phyloP scores from a whole-genome alignment of 2,888 invertebrate species.

The Drosophila fungiperda region DNA sequence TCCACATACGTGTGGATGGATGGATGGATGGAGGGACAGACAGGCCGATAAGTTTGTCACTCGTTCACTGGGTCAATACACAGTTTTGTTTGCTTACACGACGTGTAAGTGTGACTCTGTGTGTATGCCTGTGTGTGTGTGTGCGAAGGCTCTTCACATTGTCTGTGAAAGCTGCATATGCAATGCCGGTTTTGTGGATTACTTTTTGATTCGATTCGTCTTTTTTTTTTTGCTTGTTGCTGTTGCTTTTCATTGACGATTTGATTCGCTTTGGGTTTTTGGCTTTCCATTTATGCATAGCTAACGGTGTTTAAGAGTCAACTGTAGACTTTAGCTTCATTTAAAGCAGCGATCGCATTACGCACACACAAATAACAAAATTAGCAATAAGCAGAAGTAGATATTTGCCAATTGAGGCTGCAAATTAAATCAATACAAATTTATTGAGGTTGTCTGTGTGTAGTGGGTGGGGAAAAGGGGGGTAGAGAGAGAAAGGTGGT shows the following conservation, averaged over 20 bases:
- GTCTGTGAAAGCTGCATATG: slow-evolving; percentile 59
- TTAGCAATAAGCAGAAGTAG: not conserved
- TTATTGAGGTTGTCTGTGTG: not conserved
- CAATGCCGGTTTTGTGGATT: slow-evolving; percentile 70
- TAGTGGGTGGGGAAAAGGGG: too few species aligned
- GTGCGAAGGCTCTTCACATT: slow-evolving; percentile 27
- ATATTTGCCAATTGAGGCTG: slow-evolving; percentile 30
- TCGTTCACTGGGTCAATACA: slow-evolving; percentile 82
- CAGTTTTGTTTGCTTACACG: slow-evolving; percentile 53
- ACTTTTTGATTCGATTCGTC: slow-evolving; percentile 49
- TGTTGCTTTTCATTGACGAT: slow-evolving; percentile 23
- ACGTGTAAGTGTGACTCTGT: not conserved
- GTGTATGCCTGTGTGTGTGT: slow-evolving; percentile 13
- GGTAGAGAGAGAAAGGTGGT: not conserved
- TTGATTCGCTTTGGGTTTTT: slow-evolving; percentile 20
- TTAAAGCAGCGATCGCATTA: slow-evolving; percentile 43
- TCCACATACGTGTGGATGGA: slow-evolving; percentile 38
- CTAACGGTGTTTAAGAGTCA: not conserved
- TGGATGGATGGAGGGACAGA: not conserved
- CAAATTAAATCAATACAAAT: slow-evolving; percentile 52
- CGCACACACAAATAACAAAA: slow-evolving; percentile 1
- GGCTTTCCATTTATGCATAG: slow-evolving; percentile 32
- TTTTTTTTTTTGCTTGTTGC: slow-evolving; percentile 6
- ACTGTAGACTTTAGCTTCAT: slow-evolving; percentile 42
- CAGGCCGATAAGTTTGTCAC: slow-evolving; percentile 44